Conservation (phyloP, 1,140 invertebrate species). For the Zaprionus kolodkinae region DNA sequence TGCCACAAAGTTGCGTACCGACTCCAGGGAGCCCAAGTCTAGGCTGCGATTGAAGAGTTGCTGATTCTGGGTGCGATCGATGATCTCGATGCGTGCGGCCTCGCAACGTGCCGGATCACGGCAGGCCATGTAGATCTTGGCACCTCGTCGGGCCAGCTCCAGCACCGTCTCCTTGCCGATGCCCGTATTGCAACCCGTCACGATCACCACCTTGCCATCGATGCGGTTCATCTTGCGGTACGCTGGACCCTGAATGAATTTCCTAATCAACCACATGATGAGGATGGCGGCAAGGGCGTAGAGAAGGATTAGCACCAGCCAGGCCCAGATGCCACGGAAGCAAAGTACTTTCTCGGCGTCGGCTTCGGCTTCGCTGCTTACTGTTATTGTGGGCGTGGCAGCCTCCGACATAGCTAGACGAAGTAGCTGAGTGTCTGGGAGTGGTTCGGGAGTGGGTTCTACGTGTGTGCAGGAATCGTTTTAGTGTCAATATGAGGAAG, state of each 20-base stretch:
- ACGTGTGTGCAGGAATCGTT: background rate
- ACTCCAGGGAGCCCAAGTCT: constrained; percentile 91
- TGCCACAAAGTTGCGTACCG: constrained; percentile 83
- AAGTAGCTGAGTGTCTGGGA: background rate
- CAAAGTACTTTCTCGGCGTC: constrained; percentile 69
- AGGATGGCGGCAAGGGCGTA: constrained; percentile 29
- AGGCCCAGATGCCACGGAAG: constrained; percentile 77
- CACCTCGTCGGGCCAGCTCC: constrained; percentile 90
- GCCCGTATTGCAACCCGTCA: constrained; percentile 93
- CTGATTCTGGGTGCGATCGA: constrained; percentile 84
- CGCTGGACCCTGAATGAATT: constrained; percentile 68
- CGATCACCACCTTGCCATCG: constrained; percentile 83
- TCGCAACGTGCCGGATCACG: constrained; percentile 91
- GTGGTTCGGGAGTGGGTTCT: background rate
- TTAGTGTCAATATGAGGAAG: background rate
- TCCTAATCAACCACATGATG: constrained; percentile 74
- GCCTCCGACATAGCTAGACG: constrained; percentile 69
- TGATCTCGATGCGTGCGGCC: constrained; percentile 85
- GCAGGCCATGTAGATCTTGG: constrained; percentile 94
- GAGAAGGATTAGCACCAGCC: constrained; percentile 64
- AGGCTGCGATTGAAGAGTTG: constrained; percentile 88
- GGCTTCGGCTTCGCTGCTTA: constrained; percentile 11
- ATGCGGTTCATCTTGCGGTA: constrained; percentile 78
- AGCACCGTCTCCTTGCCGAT: constrained; percentile 94
- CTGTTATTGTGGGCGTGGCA: constrained; percentile 55